Evolutionary conservation across 2,888 invertebrate species (phyloP).

Genomic region (Frankliniella intonsa): DNA sequence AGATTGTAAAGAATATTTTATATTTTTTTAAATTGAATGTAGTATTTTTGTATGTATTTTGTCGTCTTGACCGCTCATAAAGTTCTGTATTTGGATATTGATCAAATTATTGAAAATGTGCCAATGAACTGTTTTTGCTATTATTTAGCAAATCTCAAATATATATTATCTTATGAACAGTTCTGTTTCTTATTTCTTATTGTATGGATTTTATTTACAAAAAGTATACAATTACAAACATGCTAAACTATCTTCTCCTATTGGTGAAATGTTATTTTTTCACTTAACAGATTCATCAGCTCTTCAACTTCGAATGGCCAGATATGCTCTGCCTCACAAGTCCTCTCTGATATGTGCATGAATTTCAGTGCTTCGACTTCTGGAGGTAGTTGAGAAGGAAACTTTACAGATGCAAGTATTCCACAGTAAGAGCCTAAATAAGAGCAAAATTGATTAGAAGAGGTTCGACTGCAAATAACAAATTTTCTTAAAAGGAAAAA

Average conservation of each 20-base stretch:
- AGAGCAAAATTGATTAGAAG: neutral
- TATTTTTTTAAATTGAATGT: neutral
- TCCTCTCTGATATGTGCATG: constrained; percentile 30
- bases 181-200: no score
- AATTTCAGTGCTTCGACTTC: neutral
- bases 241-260: neutral
- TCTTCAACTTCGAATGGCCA: constrained; percentile 39
- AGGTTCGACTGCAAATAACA: neutral
- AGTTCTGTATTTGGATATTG: neutral
- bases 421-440: neutral
- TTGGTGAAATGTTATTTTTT: neutral
- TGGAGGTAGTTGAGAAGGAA: neutral
- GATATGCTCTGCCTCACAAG: constrained; percentile 30
- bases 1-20: neutral
- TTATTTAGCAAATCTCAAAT: neutral
- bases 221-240: no score
- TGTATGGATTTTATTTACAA: no score
- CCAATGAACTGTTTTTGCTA: neutral
- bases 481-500: neutral
- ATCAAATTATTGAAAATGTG: neutral
- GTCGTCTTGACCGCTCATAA: neutral
- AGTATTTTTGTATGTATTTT: neutral
- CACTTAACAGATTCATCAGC: constrained; percentile 30
- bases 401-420: neutral
- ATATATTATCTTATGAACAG: no score